These are phyloP conservation scores for Mythimna vitellina DNA, from an alignment of 2,888 invertebrate genomes.

Conservation along the genomic window DNA sequence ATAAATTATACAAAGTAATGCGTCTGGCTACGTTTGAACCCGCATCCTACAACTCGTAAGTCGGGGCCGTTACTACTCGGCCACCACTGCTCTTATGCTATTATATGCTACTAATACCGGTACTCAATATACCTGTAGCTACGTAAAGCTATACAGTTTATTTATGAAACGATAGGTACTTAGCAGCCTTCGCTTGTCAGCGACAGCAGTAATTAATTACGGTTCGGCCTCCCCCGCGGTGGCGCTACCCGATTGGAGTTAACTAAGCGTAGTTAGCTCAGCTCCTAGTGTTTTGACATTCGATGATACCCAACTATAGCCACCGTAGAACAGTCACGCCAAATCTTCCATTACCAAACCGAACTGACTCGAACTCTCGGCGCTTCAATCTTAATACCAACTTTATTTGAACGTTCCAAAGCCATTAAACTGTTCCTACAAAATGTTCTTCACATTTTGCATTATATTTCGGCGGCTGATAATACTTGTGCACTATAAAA, in stretches of 20 bases:
- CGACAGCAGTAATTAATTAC: constrained; percentile 88
- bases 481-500: constrained; percentile 68
- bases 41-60: too few species aligned
- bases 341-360: constrained; percentile 48
- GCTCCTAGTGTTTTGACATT: constrained; percentile 80
- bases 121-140: constrained; percentile 45
- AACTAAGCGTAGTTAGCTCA: constrained; percentile 82
- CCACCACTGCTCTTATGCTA: too few species aligned
- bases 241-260: constrained; percentile 78
- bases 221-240: constrained; percentile 74
- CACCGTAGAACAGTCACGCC: constrained; percentile 33
- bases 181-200: constrained; percentile 83
- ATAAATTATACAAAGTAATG: too few species aligned
- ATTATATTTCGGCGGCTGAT: constrained; percentile 66
- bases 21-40: too few species aligned
- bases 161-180: constrained; percentile 81
- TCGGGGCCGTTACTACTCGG: too few species aligned
- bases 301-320: constrained; percentile 64
- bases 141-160: constrained; percentile 70
- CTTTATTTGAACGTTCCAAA: constrained; percentile 53
- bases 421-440: constrained; percentile 57
- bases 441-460: constrained; percentile 65
- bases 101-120: constrained; percentile 45
- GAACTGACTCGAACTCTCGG: constrained; percentile 32
- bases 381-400: constrained; percentile 52